Base-by-base conservation (phyloP, 2,888 invertebrate species). In the Epistrophella euchroma region DNA sequence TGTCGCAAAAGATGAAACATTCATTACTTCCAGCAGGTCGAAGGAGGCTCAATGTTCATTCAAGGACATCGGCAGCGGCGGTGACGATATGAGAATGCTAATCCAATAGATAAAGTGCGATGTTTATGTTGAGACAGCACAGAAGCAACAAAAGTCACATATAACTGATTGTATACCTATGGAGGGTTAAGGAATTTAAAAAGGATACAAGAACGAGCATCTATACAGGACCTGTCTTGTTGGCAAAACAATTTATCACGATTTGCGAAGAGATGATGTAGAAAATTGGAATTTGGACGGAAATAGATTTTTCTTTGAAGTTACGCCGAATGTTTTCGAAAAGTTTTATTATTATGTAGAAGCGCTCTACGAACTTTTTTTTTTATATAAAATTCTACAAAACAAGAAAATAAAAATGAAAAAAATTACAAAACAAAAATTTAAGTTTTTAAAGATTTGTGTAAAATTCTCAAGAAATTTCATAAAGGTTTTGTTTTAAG, bases 1-100 rank as follows among this genome's bases (percentile, higher is more conserved):
- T 84, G 76, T 50, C 77, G 73, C 77, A 68, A 77, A 40, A 68
- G 66, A 73, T 86, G 47, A 81, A 80, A 81, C 40, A 64, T 22
- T 3, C 15, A 17, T 47, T 4, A 10, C 25, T n/a, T 7, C 50
- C 25, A 15, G 5, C 35, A 35, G 66, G 35, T 72, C 66, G 56
- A 68, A 13, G 35, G 47, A 66, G 25, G 52, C 22, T 52, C n/a
- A 43, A 37, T 71, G 56, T 66, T 47, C 37, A 71, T 45, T 58
- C 40, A 60, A 47, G 47, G 35, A 58, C 66, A 52, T 68, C 68
- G 32, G 32, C 32, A 9, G 32, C 9, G 32, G 32, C 32, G 9
- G 37, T 52, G 66, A 45, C 52, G 70, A 75, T 60, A 32, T 35
- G 74, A 55, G 28, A 64, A 70, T 81, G 62, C 83, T 83, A 73